Conservation (phyloP, 2,797 vertebrate species). For the Staurois parvus region DNA sequence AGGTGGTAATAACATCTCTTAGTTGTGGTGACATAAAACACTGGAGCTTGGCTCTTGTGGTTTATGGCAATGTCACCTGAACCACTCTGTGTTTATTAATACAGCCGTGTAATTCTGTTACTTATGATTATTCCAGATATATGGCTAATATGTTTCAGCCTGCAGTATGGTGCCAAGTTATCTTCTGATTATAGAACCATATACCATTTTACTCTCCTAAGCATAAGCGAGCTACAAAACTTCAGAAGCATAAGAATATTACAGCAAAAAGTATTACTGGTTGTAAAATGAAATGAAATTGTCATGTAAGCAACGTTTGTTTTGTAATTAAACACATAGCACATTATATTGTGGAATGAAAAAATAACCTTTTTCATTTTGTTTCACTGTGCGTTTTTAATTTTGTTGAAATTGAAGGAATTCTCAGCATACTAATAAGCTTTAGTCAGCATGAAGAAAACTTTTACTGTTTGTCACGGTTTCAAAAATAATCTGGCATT, state of each 20-base stretch:
- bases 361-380: too few relatives aligned
- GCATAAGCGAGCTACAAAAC: background rate
- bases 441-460: too few relatives aligned
- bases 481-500: too few relatives aligned
- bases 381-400: too few relatives aligned
- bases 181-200: slow-evolving; percentile 10
- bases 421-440: too few relatives aligned
- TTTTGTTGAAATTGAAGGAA: too few relatives aligned
- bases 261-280: background rate
- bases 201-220: background rate
- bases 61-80: slow-evolving; percentile 54
- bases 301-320: background rate
- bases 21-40: slow-evolving; percentile 59
- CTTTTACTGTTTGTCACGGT: too few relatives aligned
- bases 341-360: background rate
- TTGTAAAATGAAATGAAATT: background rate
- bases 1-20: slow-evolving; percentile 61
- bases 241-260: background rate
- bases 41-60: slow-evolving; percentile 41
- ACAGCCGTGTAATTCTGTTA: slow-evolving; percentile 44
- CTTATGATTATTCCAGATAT: slow-evolving; percentile 52
- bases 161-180: background rate
- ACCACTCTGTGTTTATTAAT: slow-evolving; percentile 52
- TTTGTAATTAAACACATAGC: background rate
- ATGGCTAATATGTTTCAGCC: slow-evolving; percentile 9